Conservation (phyloP, 2,888 invertebrate genomes). For the Hydrotaea cyrtoneurina region DNA sequence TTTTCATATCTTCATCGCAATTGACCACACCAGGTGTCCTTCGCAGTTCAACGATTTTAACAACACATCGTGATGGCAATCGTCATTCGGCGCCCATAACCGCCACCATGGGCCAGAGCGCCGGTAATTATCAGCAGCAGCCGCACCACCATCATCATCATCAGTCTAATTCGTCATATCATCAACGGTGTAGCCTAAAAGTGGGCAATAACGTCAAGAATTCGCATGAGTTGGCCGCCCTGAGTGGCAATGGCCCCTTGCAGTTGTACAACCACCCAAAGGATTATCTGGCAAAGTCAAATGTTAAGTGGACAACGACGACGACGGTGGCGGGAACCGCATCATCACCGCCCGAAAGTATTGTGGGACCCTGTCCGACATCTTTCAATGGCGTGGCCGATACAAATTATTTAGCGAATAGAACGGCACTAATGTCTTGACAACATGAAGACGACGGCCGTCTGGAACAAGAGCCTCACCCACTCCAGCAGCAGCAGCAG, state of each 20-base stretch:
- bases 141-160: conserved; percentile 65
- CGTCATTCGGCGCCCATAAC: conserved; percentile 72
- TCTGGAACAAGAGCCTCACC: conserved; percentile 62
- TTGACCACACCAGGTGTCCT: conserved; percentile 72
- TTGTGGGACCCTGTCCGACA: conserved; percentile 48
- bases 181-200: conserved; percentile 63
- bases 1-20: conserved; percentile 4
- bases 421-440: conserved; percentile 50
- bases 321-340: conserved; percentile 5
- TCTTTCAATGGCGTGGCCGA: conserved; percentile 17
- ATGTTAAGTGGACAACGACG: conserved; percentile 60
- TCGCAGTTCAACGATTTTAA: conserved; percentile 72
- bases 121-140: conserved; percentile 40
- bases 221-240: conserved; percentile 66
- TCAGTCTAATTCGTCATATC: conserved; percentile 60
- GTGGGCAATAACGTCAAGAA: conserved; percentile 47
- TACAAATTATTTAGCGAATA: conserved; percentile 51
- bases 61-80: conserved; percentile 68
- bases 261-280: conserved; percentile 42
- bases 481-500: conserved; percentile 58
- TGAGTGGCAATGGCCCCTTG: conserved; percentile 44
- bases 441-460: conserved; percentile 47
- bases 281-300: conserved; percentile 48
- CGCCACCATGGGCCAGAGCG: conserved; percentile 7
- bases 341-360: conserved; percentile 39